Conservation (phyloP, 2,113 vertebrate genomes). For the Cranoglanis bouderius region DNA sequence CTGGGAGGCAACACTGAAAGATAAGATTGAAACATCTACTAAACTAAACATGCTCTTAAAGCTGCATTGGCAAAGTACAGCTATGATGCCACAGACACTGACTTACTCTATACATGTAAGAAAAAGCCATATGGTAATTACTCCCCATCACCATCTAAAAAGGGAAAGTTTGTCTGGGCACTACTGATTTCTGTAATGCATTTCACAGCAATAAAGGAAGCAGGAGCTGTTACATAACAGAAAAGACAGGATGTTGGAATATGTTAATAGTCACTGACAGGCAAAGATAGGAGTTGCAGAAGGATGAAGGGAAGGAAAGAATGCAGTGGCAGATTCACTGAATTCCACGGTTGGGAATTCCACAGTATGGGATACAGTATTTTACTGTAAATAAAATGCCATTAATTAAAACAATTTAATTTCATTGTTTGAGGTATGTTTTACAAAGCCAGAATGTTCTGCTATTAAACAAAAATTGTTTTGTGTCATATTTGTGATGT, state of each 20-base stretch:
- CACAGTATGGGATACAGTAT: too few species aligned
- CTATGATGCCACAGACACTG: constrained; percentile 15
- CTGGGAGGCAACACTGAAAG: not conserved
- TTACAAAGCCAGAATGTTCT: too few species aligned
- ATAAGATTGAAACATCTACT: not conserved
- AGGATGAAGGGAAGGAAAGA: not conserved
- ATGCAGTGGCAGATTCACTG: not conserved
- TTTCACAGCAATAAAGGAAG: constrained; percentile 18
- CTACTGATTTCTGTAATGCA: constrained; percentile 39
- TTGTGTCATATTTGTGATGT: too few species aligned
- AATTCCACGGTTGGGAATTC: not conserved
- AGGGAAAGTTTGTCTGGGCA: constrained; percentile 11
- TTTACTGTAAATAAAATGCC: too few species aligned
- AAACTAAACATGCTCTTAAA: constrained; percentile 5
- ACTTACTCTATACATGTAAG: not conserved
- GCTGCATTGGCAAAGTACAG: not conserved
- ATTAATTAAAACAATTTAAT: too few species aligned
- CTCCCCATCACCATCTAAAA: constrained; percentile 25
- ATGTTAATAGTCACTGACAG: not conserved
- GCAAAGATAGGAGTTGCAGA: not conserved
- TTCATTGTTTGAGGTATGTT: too few species aligned
- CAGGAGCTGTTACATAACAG: constrained; percentile 26
- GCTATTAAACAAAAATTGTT: too few species aligned
- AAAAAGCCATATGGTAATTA: not conserved
- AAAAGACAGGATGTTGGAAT: not conserved